Conservation (phyloP, 2,888 invertebrate genomes). For the Cylloceria caligata region DNA sequence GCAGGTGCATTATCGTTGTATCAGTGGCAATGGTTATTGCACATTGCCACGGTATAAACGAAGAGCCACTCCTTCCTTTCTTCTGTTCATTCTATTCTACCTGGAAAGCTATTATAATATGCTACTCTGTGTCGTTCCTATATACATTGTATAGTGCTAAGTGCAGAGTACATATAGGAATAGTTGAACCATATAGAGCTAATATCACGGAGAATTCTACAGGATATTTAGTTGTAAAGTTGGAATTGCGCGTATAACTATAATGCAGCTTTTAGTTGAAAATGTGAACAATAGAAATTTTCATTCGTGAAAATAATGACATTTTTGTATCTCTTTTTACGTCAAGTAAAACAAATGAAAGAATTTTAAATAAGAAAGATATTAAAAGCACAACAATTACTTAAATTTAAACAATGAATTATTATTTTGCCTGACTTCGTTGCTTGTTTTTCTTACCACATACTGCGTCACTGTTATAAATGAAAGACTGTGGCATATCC, state of each 20-base stretch:
- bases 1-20: conserved; percentile 34
- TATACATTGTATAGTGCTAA: conserved; percentile 10
- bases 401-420: no score
- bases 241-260: background rate
- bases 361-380: no score
- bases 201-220: conserved; percentile 17
- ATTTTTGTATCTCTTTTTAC: no score
- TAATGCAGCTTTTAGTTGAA: background rate
- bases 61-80: conserved; percentile 67
- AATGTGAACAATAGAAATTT: no score
- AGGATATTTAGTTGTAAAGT: background rate
- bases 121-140: conserved; percentile 14
- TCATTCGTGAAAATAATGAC: no score
- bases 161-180: background rate
- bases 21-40: conserved; percentile 50
- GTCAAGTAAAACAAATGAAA: no score
- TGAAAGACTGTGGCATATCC: no score
- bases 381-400: no score
- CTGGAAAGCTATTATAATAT: conserved; percentile 46
- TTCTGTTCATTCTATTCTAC: conserved; percentile 46
- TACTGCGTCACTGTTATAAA: no score
- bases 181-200: background rate
- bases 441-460: no score
- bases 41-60: conserved; percentile 41
- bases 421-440: no score